Conservation (phyloP, 2,797 vertebrate genomes). For the Argentina silus region DNA sequence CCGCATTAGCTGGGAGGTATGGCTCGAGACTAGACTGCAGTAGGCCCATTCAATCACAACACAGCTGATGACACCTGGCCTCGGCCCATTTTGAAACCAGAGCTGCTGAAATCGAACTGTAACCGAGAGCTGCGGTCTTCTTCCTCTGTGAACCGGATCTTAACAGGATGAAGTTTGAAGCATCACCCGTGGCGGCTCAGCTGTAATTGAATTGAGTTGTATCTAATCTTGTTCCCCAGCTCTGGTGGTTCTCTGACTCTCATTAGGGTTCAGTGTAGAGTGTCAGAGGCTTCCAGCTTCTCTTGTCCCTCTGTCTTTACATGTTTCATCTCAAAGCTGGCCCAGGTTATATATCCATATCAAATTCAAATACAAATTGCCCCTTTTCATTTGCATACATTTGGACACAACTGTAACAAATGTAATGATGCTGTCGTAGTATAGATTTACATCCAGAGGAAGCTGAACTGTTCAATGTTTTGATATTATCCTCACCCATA, state of each 20-base stretch:
- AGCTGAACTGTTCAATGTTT: no score
- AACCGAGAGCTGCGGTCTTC: constrained; percentile 40
- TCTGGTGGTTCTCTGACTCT: constrained; percentile 38
- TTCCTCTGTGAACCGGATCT: constrained; percentile 72
- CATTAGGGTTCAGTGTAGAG: background rate
- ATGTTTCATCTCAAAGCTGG: constrained; percentile 52
- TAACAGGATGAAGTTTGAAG: constrained; percentile 84
- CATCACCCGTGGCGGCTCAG: constrained; percentile 78
- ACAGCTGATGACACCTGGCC: constrained; percentile 12
- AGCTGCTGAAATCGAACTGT: constrained; percentile 51
- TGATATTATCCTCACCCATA: no score
- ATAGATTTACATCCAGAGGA: no score
- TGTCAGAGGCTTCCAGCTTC: background rate
- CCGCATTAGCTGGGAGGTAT: background rate
- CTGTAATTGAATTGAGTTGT: constrained; percentile 83
- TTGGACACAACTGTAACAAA: constrained; percentile 26
- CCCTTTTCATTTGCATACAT: constrained; percentile 26
- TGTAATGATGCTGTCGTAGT: no score
- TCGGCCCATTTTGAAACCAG: background rate
- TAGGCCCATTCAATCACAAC: background rate
- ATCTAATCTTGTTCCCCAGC: constrained; percentile 81
- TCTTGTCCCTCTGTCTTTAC: constrained; percentile 18
- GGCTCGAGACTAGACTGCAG: no score
- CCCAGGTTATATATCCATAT: constrained; percentile 65
- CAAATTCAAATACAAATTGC: constrained; percentile 53